Conservation (phyloP, 1,140 invertebrate genomes). For the Rhynchophorus ferrugineus region DNA sequence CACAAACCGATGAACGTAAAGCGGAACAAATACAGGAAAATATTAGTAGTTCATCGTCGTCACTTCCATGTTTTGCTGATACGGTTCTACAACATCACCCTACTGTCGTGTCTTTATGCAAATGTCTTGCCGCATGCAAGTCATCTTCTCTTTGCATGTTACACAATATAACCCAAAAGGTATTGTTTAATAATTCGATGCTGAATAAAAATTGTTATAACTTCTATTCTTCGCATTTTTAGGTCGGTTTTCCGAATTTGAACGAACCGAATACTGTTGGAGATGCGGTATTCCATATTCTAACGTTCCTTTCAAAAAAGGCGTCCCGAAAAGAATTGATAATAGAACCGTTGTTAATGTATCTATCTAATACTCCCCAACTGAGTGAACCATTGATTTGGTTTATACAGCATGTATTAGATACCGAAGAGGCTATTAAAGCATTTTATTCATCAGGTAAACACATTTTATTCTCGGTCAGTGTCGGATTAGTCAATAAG, state of each 20-base stretch:
- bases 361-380: slow-evolving; percentile 54
- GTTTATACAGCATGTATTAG: slow-evolving; percentile 65
- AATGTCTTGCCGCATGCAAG: slow-evolving; percentile 61
- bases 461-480: not conserved
- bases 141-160: slow-evolving; percentile 58
- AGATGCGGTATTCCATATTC: slow-evolving; percentile 76
- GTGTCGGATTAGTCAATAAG: too few species aligned
- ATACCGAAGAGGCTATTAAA: slow-evolving; percentile 56
- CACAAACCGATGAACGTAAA: slow-evolving; percentile 74
- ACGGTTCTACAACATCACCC: slow-evolving; percentile 66
- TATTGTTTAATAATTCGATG: not conserved
- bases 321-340: slow-evolving; percentile 64
- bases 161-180: slow-evolving; percentile 34
- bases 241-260: slow-evolving; percentile 39
- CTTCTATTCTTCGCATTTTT: slow-evolving; percentile 16
- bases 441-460: slow-evolving; percentile 56
- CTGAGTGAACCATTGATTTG: slow-evolving; percentile 69
- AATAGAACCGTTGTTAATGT: slow-evolving; percentile 66
- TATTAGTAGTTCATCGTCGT: slow-evolving; percentile 33
- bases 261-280: slow-evolving; percentile 63
- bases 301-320: slow-evolving; percentile 62
- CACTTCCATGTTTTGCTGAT: slow-evolving; percentile 62
- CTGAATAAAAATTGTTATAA: not conserved
- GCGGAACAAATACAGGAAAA: slow-evolving; percentile 54
- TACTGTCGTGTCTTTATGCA: slow-evolving; percentile 75